These are phyloP conservation scores for Chitala chitala DNA, from an alignment of 2,113 vertebrate genomes.

Conservation along the genomic window DNA sequence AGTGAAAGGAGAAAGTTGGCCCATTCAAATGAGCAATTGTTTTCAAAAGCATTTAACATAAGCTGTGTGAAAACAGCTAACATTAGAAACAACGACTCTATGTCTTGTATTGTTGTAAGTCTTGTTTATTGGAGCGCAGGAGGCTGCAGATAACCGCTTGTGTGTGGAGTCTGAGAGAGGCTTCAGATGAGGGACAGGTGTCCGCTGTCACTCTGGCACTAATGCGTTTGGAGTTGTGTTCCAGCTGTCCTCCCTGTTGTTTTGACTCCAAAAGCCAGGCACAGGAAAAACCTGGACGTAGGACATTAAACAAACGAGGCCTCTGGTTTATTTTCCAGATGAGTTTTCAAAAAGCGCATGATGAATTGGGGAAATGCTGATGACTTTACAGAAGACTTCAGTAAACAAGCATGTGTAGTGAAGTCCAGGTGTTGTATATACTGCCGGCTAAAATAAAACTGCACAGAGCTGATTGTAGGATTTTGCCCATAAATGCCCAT, in stretches of 20 bases:
- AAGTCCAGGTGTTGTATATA: background rate
- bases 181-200: constrained; percentile 8
- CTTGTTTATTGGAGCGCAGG: background rate
- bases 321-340: background rate
- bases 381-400: background rate
- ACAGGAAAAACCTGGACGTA: background rate
- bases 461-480: too few species aligned
- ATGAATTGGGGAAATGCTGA: background rate
- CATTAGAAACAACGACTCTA: background rate
- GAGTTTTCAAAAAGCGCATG: background rate
- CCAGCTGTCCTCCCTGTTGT: background rate
- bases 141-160: too few species aligned
- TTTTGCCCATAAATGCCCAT: too few species aligned
- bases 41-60: background rate
- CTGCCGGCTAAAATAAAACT: too few species aligned
- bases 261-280: background rate
- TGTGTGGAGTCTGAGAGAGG: too few species aligned
- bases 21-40: background rate
- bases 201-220: background rate
- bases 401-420: background rate
- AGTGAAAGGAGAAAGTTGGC: too few species aligned
- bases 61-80: background rate
- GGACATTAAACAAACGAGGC: background rate
- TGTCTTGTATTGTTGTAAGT: background rate
- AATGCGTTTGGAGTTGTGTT: background rate